Conservation (phyloP, 2,797 vertebrate genomes). For the Epinephelus coioides region DNA sequence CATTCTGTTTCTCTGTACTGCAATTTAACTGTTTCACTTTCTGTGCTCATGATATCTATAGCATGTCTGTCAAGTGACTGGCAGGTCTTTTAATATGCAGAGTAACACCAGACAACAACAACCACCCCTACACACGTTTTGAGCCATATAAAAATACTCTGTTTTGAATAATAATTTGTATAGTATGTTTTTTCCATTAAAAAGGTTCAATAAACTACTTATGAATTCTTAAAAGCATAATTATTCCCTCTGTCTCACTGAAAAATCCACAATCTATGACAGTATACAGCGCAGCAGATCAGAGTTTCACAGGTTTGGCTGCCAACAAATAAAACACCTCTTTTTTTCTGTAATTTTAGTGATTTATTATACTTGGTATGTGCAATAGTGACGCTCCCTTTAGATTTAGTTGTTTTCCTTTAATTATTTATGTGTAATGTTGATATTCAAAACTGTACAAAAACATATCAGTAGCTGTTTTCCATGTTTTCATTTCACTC, state of each 20-base stretch:
- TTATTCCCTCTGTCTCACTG: neutral
- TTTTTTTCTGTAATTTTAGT: too few species aligned
- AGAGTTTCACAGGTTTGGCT: too few species aligned
- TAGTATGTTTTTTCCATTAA: neutral
- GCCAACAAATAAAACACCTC: too few species aligned
- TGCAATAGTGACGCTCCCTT: too few species aligned
- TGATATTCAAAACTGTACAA: too few species aligned
- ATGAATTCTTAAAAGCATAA: neutral
- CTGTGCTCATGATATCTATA: neutral
- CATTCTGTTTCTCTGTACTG: neutral
- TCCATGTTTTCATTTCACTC: too few species aligned
- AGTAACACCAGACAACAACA: constrained; percentile 1
- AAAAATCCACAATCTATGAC: neutral
- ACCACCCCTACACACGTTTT: neutral
- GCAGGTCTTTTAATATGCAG: neutral
- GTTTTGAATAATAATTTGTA: neutral
- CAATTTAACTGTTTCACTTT: neutral
- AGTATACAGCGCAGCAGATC: too few species aligned
- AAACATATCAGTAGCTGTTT: too few species aligned
- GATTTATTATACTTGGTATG: too few species aligned
- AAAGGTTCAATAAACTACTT: constrained; percentile 2
- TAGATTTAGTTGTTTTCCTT: too few species aligned
- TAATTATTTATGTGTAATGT: too few species aligned
- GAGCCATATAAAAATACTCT: neutral
- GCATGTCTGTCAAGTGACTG: neutral